Evolutionary conservation across 2,888 invertebrate genomes (phyloP).

Genomic region (Acrocyrtus sp.): DNA sequence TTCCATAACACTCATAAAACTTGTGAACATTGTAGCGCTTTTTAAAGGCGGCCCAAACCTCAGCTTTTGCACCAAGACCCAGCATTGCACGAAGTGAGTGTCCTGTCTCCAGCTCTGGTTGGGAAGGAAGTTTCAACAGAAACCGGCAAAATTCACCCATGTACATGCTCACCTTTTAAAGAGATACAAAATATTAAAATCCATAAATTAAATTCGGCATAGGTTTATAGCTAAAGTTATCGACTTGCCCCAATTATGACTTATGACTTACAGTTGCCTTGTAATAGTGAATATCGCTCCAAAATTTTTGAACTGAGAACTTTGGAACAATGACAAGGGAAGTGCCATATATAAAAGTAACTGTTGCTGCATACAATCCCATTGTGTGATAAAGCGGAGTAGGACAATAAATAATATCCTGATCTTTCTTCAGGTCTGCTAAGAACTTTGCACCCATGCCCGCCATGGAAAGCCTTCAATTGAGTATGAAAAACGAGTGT

Average conservation of each 20-base stretch:
- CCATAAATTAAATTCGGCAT: background rate
- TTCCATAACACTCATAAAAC: slow-evolving; percentile 33
- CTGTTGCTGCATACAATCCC: slow-evolving; percentile 3
- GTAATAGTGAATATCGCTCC: slow-evolving; percentile 42
- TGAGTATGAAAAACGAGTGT: too few relatives aligned
- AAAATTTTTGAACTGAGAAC: slow-evolving; percentile 40
- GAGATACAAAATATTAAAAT: background rate
- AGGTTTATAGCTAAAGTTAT: too few relatives aligned
- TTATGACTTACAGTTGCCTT: slow-evolving; percentile 29
- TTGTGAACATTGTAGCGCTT: slow-evolving; percentile 29
- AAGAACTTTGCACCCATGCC: too few relatives aligned
- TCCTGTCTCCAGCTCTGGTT: slow-evolving; percentile 25
- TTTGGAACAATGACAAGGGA: slow-evolving; percentile 28
- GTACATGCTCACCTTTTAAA: slow-evolving; percentile 21
- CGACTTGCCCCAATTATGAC: too few relatives aligned
- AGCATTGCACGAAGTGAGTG: slow-evolving; percentile 32
- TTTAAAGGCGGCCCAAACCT: slow-evolving; percentile 34
- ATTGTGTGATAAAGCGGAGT: slow-evolving; percentile 38
- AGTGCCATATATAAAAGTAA: slow-evolving; percentile 6
- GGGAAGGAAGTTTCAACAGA: slow-evolving; percentile 37
- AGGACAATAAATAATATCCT: slow-evolving; percentile 32
- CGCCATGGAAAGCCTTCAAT: too few relatives aligned
- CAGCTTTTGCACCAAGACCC: slow-evolving; percentile 24
- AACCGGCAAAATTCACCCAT: slow-evolving; percentile 43
- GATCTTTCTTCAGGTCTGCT: too few relatives aligned